Base-by-base conservation (phyloP, 2,888 invertebrate genomes). In the Trachelus stipa region DNA sequence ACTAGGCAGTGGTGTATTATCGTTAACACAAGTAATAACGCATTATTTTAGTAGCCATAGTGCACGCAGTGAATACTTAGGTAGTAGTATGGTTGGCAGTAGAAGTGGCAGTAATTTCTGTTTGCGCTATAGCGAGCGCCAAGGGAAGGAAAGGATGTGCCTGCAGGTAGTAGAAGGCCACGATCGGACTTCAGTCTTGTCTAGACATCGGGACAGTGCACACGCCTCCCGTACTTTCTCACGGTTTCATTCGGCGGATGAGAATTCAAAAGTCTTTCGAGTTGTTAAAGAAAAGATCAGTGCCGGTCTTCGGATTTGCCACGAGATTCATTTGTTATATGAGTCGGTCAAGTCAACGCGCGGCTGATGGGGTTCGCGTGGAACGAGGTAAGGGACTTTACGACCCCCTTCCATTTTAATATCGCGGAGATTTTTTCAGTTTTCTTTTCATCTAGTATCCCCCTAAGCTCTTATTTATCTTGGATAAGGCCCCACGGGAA, bases 301-400 rank as follows among this genome's bases (percentile, higher is more conserved):
- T 30, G 74, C 23, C 71, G 68, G 37, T 35, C 73, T 56, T 37
- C 73, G 34, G 37, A 37, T 56, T 73, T 34, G 40, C 56, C 35
- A 73, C 56, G 23, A 56, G 23, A 56, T 12, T 34, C n/a, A 4
- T 68, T 30, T 73, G 33, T 75, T 89, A 85, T 88, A 89, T 89
- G 89, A 83, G 83, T 85, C 85, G 71, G 83, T 83, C 83, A 83
- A 82, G 81, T 83, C 87, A 75, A 85, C 83, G 83, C 84, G 84
- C 83, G 83, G 85, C 87, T 86, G 84, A 89, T 89, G 89, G 89
- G 89, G 86, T 89, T 89, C 85, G 88, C 89, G 84, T 88, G 86
- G 87, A 87, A 89, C 87, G 89, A 89, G 89, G 89, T 89, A 83
- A 85, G 81, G 40, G 77, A 33, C 15, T 23, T 56, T 56, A 56